Percentiles rank a stretch among this genome's conserved stretches.
Evolutionary conservation across 1,140 invertebrate species (phyloP).

Genomic region (Brachionus rotundiformis): DNA sequence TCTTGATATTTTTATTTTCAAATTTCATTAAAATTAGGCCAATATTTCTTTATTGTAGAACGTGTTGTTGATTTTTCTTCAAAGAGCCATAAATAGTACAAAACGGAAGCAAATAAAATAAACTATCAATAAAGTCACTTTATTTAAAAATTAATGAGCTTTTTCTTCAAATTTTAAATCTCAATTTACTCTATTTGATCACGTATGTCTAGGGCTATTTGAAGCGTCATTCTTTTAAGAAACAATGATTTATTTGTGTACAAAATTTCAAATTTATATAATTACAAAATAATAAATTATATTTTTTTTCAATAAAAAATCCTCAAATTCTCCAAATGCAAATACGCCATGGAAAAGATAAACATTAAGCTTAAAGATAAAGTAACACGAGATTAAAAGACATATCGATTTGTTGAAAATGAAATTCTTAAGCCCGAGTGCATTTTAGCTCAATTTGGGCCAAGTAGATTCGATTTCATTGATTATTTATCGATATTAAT

Average conservation of each 20-base stretch:
- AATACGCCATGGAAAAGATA: conserved; percentile 7
- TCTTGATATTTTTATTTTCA: too few relatives aligned
- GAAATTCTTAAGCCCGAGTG: neutral
- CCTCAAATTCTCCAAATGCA: neutral
- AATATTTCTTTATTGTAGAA: neutral
- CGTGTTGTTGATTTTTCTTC: neutral
- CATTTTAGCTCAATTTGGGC: neutral
- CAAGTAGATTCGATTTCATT: conserved; percentile 9
- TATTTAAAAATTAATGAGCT: neutral
- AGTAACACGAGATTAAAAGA: conserved; percentile 18
- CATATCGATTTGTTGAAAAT: conserved; percentile 18
- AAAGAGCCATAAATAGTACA: neutral
- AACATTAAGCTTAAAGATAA: neutral
- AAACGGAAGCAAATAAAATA: conserved; percentile 10
- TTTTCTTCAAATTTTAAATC: conserved; percentile 10
- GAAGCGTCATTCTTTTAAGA: neutral
- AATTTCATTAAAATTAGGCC: too few relatives aligned
- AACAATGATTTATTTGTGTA: neutral
- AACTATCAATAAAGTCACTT: conserved; percentile 11
- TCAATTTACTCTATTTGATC: conserved; percentile 2
- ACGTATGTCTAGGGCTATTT: neutral
- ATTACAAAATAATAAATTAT: neutral
- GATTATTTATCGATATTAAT: conserved; percentile 16
- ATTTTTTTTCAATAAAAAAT: neutral
- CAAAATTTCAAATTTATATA: conserved; percentile 22